A percentile compares a stretch with the other conserved stretches of the same genome.
Conservation (phyloP, 2,888 invertebrate genomes). For the Luperina nickerlii region DNA sequence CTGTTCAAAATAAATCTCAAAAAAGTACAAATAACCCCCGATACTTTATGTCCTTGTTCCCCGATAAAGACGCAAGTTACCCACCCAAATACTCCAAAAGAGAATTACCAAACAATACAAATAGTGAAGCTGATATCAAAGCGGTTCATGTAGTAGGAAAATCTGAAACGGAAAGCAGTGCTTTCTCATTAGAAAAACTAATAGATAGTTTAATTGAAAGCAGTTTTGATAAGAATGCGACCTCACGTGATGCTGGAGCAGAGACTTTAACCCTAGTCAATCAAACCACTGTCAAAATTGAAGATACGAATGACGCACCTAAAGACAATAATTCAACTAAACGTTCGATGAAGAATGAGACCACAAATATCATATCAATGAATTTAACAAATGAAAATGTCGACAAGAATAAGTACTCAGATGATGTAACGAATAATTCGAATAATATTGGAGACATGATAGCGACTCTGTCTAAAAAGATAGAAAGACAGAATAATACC, state of each 20-base stretch:
- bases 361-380: conserved; percentile 61
- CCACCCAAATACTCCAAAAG: conserved; percentile 77
- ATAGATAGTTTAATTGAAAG: conserved; percentile 79
- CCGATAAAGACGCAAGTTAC: conserved; percentile 58
- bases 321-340: conserved; percentile 26
- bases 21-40: conserved; percentile 47
- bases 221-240: conserved; percentile 69
- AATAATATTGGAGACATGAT: conserved; percentile 74
- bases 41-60: conserved; percentile 61
- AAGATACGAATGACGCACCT: conserved; percentile 8
- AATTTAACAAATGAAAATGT: conserved; percentile 70
- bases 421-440: conserved; percentile 54
- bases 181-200: conserved; percentile 77
- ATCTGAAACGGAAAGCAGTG: conserved; percentile 65
- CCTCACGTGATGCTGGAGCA: conserved; percentile 30
- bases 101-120: conserved; percentile 71
- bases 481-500: conserved; percentile 80
- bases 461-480: conserved; percentile 74
- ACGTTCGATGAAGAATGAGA: conserved; percentile 38
- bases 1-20: conserved; percentile 31
- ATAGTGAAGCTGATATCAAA: conserved; percentile 60
- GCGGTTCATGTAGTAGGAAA: conserved; percentile 68
- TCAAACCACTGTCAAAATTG: conserved; percentile 9
- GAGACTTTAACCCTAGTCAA: conserved; percentile 31
- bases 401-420: conserved; percentile 69